Percentiles rank a stretch among this genome's conserved stretches.
Conservation (phyloP, 2,888 invertebrate species). For the Clepsis dumicolana region DNA sequence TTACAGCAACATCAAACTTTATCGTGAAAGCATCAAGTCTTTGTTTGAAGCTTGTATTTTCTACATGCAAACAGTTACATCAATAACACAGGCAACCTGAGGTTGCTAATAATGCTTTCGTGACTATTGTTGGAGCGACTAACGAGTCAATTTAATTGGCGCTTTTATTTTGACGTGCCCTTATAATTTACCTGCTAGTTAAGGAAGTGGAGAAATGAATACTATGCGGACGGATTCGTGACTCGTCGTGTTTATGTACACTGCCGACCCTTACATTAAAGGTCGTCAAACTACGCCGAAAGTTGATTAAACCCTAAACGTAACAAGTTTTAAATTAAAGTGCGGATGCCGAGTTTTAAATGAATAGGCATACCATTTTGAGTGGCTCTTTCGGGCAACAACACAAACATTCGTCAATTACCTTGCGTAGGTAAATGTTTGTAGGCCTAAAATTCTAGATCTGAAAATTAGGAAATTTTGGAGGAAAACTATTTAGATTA, state of each 20-base stretch:
- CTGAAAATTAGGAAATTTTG: neutral
- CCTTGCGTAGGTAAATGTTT: neutral
- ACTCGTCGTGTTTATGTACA: slow-evolving; percentile 44
- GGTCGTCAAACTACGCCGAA: slow-evolving; percentile 42
- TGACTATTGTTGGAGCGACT: slow-evolving; percentile 56
- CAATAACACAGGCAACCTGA: slow-evolving; percentile 32
- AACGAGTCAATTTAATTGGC: slow-evolving; percentile 66
- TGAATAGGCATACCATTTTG: slow-evolving; percentile 15
- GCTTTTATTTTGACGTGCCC: slow-evolving; percentile 63
- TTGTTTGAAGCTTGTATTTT: slow-evolving; percentile 18
- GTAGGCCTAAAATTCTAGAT: neutral
- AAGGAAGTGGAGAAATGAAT: slow-evolving; percentile 64
- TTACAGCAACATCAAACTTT: neutral
- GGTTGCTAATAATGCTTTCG: slow-evolving; percentile 51
- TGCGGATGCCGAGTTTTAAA: slow-evolving; percentile 33
- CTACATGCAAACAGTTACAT: slow-evolving; percentile 20
- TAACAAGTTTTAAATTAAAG: slow-evolving; percentile 41
- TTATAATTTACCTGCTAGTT: slow-evolving; percentile 64
- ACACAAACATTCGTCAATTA: slow-evolving; percentile 3
- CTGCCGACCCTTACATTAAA: slow-evolving; percentile 39
- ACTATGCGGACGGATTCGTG: slow-evolving; percentile 51
- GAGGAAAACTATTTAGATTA: neutral
- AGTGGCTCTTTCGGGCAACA: slow-evolving; percentile 9
- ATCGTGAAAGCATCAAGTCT: slow-evolving; percentile 3
- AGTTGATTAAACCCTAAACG: slow-evolving; percentile 39